Evolutionary conservation across 2,113 vertebrate genomes (phyloP).

Genomic region (Cyprinodon variegatus): DNA sequence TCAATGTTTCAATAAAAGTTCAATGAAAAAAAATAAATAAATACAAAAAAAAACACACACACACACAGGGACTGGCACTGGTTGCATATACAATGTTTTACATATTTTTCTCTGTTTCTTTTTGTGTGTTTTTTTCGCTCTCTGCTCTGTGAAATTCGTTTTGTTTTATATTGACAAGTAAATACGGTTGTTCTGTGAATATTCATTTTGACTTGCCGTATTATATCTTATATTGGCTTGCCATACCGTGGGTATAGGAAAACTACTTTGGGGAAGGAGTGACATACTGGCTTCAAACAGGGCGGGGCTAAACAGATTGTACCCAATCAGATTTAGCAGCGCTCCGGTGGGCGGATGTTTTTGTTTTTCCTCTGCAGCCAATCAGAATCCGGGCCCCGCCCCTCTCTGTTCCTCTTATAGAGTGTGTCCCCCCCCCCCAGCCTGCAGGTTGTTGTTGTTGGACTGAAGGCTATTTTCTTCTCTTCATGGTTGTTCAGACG

Average conservation of each 20-base stretch:
- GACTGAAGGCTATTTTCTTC: conserved; percentile 32
- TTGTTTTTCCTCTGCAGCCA: conserved; percentile 61
- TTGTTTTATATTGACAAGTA: no score
- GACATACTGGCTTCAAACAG: conserved; percentile 30
- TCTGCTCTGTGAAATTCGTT: no score
- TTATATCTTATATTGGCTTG: neutral
- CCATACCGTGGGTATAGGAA: neutral
- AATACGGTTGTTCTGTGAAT: no score
- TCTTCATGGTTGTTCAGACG: conserved; percentile 82
- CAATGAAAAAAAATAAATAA: no score
- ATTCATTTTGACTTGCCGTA: no score
- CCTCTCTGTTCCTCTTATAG: conserved; percentile 74
- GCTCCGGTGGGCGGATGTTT: conserved; percentile 79
- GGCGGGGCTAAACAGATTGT: conserved; percentile 37
- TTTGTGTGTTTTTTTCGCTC: no score
- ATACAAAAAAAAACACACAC: no score
- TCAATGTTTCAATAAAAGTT: no score
- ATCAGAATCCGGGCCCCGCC: conserved; percentile 58
- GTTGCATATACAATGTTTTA: no score
- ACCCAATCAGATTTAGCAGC: conserved; percentile 60
- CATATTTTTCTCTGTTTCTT: no score
- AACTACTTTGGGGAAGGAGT: conserved; percentile 34
- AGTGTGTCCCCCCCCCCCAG: conserved; percentile 49
- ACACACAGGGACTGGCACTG: no score
- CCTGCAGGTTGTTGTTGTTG: conserved; percentile 45